Evolutionary conservation across 2,113 vertebrate species (phyloP), one percentile per base, ranked within the genome.

Genomic region (Istiophorus platypterus): DNA sequence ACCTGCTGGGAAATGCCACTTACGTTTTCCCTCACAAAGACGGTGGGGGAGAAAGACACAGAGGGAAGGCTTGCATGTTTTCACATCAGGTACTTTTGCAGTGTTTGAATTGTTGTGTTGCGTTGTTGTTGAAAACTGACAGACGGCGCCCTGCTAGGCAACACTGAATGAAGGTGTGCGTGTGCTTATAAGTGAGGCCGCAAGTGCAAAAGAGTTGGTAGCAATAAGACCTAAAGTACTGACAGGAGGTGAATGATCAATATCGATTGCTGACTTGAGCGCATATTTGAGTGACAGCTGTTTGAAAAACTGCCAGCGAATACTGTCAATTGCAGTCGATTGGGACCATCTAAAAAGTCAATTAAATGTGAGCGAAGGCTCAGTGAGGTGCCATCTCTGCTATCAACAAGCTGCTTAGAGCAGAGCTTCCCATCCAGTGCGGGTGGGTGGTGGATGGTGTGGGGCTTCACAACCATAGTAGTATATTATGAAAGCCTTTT

Each of bases 1-100:
- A 88, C 78, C 80, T 90, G 88, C 76, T 86, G 87, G 78, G 78
- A 82, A 86, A 85, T 88, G 88, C 81, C 86, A 88, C 80, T 14
- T 81, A 76, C 0, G 11, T 70, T 89, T 69, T 74, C 24, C 58
- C 29, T 86, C 88, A 80, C 12, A 24, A 52, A 72, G 82, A 78
- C 82, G 65, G 72, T 71, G 39, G 73, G 82, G 24, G 68, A 34
- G 20, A 45, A 58, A 77, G 61, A 78, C 17, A 26, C 1, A 1
- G 13, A 58, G 54, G 41, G 52, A 80, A 75, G 56, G 39, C 58
- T 47, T 52, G 61, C 61, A 45, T 54, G 72, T 76, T 78, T 75
- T 69, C 66, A 78, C 74, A 70, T 62, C 63, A 67, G 9, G 67
- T 37, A 63, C 51, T 65, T 31, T 62, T 34, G 74, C 22, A 63